Evolutionary conservation across 1,140 invertebrate species (phyloP).

Genomic region (Procambarus clarkii): DNA sequence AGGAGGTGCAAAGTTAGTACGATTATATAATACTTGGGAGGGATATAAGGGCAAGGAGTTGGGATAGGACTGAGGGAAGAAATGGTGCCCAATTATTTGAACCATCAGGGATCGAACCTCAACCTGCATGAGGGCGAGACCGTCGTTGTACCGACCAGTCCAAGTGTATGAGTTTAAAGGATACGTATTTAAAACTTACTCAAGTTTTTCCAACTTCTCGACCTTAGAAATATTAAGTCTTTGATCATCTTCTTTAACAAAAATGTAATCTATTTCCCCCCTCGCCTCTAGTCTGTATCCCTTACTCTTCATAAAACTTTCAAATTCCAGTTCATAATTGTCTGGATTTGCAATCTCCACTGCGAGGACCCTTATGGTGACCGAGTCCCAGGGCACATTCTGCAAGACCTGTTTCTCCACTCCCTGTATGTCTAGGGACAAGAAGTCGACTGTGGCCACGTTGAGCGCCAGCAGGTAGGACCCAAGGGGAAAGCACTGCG

Average conservation of each 20-base stretch:
- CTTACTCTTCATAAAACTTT: conserved; percentile 1
- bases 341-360: conserved; percentile 36
- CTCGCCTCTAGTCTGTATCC: background rate
- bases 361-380: conserved; percentile 52
- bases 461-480: conserved; percentile 87
- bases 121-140: too few relatives aligned
- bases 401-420: conserved; percentile 77
- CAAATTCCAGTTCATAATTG: conserved; percentile 10
- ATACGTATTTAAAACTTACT: too few relatives aligned
- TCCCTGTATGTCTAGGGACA: conserved; percentile 76
- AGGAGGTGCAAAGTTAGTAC: too few relatives aligned
- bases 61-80: too few relatives aligned
- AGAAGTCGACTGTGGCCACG: conserved; percentile 79
- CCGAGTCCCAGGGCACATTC: conserved; percentile 46
- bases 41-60: too few relatives aligned
- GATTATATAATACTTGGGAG: too few relatives aligned
- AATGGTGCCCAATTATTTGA: too few relatives aligned
- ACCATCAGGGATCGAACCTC: too few relatives aligned
- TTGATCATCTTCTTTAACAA: conserved; percentile 8
- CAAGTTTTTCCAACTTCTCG: too few relatives aligned
- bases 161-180: too few relatives aligned
- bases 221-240: background rate
- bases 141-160: too few relatives aligned
- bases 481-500: conserved; percentile 89
- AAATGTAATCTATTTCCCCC: conserved; percentile 29